Evolutionary conservation across 2,113 vertebrate species (phyloP).

Genomic region (Chinchilla lanigera): DNA sequence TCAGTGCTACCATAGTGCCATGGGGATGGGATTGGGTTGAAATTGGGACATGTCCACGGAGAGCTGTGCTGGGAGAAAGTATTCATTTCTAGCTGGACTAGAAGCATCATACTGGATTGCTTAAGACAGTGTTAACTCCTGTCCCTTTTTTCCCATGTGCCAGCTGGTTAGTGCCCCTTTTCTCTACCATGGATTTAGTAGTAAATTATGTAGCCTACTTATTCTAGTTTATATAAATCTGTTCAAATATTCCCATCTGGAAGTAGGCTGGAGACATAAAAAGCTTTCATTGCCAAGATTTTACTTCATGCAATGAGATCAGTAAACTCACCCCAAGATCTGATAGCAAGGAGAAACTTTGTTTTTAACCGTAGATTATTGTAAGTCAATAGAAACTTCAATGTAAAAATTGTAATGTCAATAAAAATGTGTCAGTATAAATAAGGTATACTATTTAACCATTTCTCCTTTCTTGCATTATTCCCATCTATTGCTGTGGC

Average conservation of each 20-base stretch:
- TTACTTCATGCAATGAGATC: neutral
- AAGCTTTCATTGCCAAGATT: slow-evolving; percentile 4
- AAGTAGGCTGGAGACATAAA: neutral
- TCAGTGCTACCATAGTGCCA: neutral
- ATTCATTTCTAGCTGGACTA: neutral
- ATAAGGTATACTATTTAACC: slow-evolving; percentile 66
- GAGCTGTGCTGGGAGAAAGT: neutral
- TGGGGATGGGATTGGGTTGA: neutral
- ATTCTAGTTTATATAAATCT: neutral
- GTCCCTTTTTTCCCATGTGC: neutral
- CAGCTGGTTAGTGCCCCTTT: neutral
- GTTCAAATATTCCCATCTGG: neutral
- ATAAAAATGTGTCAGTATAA: slow-evolving; percentile 80
- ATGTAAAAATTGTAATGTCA: slow-evolving; percentile 86
- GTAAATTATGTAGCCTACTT: neutral
- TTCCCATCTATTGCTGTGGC: slow-evolving; percentile 82
- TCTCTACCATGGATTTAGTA: neutral
- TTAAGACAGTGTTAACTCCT: neutral
- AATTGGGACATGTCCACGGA: neutral
- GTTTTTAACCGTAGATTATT: slow-evolving; percentile 53
- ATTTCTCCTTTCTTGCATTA: slow-evolving; percentile 81
- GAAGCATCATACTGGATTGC: neutral
- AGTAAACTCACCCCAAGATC: neutral
- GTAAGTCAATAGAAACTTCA: slow-evolving; percentile 66
- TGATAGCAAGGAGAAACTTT: neutral